Percentiles rank a stretch among this genome's conserved stretches.
Evolutionary conservation across 2,888 invertebrate genomes (phyloP).

Genomic region (Plebejus melissa): DNA sequence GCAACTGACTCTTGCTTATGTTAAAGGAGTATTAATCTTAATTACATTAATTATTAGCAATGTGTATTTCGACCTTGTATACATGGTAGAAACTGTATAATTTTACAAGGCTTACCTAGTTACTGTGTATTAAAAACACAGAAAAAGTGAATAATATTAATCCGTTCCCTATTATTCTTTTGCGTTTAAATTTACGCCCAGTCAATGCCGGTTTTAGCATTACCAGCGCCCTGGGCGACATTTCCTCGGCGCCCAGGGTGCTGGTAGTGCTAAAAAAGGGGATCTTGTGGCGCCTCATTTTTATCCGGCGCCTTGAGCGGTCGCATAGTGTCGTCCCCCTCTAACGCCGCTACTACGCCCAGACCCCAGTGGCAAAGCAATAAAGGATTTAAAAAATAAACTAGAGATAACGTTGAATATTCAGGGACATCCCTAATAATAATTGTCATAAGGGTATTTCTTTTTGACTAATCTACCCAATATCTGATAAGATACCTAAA

Average conservation of each 20-base stretch:
- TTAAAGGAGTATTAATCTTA: not conserved
- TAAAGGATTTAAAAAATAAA: too few relatives aligned
- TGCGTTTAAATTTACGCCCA: not conserved
- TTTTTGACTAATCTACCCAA: not conserved
- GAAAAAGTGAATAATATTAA: not conserved
- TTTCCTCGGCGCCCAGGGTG: too few relatives aligned
- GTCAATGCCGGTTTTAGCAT: not conserved
- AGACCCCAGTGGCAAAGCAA: too few relatives aligned
- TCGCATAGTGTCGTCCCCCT: too few relatives aligned
- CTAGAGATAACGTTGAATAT: not conserved
- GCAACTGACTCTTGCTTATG: not conserved
- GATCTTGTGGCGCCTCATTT: too few relatives aligned
- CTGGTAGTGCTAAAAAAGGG: too few relatives aligned
- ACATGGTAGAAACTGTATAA: not conserved
- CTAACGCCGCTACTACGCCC: too few relatives aligned
- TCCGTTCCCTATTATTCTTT: not conserved
- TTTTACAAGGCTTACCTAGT: not conserved
- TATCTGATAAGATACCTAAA: not conserved
- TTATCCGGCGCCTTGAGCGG: too few relatives aligned
- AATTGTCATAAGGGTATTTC: not conserved
- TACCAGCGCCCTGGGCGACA: too few relatives aligned
- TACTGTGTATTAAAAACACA: not conserved
- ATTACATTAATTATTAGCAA: conserved; percentile 11
- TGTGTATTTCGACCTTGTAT: not conserved
- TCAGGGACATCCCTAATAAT: not conserved